Base-by-base conservation (phyloP, 2,113 vertebrate genomes). In the Oxyura jamaicensis region DNA sequence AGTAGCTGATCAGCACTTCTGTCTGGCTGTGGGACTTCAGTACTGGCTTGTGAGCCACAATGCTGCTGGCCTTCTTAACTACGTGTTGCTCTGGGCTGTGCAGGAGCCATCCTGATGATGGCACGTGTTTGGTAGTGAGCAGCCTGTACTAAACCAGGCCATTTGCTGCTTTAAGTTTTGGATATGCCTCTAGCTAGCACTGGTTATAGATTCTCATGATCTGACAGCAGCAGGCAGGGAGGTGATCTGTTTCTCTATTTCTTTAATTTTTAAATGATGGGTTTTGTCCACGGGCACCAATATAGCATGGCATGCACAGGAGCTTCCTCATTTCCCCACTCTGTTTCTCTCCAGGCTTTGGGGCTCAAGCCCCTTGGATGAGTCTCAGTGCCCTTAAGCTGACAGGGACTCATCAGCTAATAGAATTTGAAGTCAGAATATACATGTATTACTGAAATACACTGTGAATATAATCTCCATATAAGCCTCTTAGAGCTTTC, bases 401-500 rank as follows among this genome's bases (percentile, higher is more conserved):
- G 94, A 78, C 94, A 72, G 88, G 78, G 80, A 77, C 58, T 83
- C 53, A n/a, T 83, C 86, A 92, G 56, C 77, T 95, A 90, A 91
- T 68, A 90, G 87, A 97, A 91, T 91, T 35, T 93, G 83, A 39
- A 88, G 68, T 71, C 28, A 94, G 73, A 92, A 48, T 39, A 28
- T 91, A 41, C 65, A 88, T 21, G 50, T 39, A 74, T 69, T 91
- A 52, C 84, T 95, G 90, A 83, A 91, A 95, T 26, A 66, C 44
- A 62, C 3, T 76, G 42, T 78, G 53, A 93, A 86, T 94, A 93
- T 84, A 94, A 95, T 91, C 81, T 86, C 26, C 63, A 31, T 73
- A n/a, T 50, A 88, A 86, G 86, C 75, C 60, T 97, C 65, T 92
- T 95, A 90, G 42, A 92, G 74, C 75, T 94, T 90, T 90, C 82